phyloP scores from a whole-genome alignment of 1,140 invertebrate species.

The Ceratina calcarata region DNA sequence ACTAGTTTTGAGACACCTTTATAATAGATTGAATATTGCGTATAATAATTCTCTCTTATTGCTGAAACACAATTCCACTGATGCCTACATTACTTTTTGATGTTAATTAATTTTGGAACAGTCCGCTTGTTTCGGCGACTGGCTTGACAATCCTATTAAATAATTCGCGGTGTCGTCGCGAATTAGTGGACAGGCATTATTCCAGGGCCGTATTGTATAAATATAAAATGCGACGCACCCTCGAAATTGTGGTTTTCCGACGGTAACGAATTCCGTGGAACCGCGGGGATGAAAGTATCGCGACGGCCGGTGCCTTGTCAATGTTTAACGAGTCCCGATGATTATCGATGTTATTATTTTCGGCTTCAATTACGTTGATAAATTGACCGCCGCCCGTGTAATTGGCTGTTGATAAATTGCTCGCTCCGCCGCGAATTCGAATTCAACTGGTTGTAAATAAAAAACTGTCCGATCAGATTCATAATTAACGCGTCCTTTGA shows the following conservation, averaged over 20 bases:
- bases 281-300: conserved; percentile 26
- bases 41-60: too few relatives aligned
- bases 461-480: background rate
- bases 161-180: too few relatives aligned
- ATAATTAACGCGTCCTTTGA: background rate
- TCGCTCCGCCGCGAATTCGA: background rate
- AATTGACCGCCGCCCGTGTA: conserved; percentile 11
- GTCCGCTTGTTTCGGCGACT: too few relatives aligned
- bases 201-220: conserved; percentile 1
- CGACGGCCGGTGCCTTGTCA: background rate
- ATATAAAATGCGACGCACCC: background rate
- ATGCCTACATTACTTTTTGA: too few relatives aligned
- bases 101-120: too few relatives aligned
- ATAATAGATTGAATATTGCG: too few relatives aligned
- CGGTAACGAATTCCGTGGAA: conserved; percentile 21
- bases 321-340: conserved; percentile 27
- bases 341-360: conserved; percentile 30
- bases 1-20: too few relatives aligned
- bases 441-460: background rate
- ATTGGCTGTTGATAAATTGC: too few relatives aligned
- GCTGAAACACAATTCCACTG: too few relatives aligned
- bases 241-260: background rate
- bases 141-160: too few relatives aligned
- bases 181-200: background rate
- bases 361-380: conserved; percentile 28